These are phyloP conservation scores for Oryzias melastigma DNA, from an alignment of 2,113 vertebrate genomes.

Conservation along the genomic window DNA sequence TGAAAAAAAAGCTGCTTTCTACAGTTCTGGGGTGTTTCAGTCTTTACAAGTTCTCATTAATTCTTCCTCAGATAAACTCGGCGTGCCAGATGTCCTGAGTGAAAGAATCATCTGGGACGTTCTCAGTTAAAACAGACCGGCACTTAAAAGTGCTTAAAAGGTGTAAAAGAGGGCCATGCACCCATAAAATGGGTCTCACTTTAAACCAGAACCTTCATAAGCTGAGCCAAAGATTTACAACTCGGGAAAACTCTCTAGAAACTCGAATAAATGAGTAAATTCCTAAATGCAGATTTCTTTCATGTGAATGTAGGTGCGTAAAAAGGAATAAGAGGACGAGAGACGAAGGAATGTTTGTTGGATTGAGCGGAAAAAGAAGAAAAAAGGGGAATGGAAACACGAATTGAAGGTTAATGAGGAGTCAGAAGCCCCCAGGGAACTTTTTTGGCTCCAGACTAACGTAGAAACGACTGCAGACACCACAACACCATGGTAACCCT, in stretches of 20 bases:
- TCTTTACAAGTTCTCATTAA: no score
- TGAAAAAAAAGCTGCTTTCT: no score
- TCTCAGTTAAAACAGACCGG: not conserved
- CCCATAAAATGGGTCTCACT: not conserved
- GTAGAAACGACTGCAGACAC: slow-evolving; percentile 34
- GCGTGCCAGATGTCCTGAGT: no score
- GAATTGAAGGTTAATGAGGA: slow-evolving; percentile 66
- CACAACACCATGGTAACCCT: slow-evolving; percentile 44
- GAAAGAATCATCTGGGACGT: no score
- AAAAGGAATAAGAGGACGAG: slow-evolving; percentile 13
- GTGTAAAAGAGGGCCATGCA: slow-evolving; percentile 4
- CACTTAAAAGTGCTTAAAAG: slow-evolving; percentile 1
- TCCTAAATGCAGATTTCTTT: slow-evolving; percentile 31
- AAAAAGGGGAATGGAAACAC: slow-evolving; percentile 47
- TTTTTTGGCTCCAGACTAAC: slow-evolving; percentile 61
- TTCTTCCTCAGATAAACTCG: no score
- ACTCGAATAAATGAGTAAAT: slow-evolving; percentile 20
- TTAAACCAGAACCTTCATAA: slow-evolving; percentile 21
- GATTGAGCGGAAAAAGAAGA: slow-evolving; percentile 27
- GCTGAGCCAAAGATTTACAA: slow-evolving; percentile 7
- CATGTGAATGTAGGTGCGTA: slow-evolving; percentile 24
- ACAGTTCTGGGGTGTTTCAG: no score
- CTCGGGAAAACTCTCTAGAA: not conserved
- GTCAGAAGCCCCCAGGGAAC: slow-evolving; percentile 47
- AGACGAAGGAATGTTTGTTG: slow-evolving; percentile 18